Evolutionary conservation across 2,113 vertebrate genomes (phyloP).

Genomic region (Bujurquina vittata): DNA sequence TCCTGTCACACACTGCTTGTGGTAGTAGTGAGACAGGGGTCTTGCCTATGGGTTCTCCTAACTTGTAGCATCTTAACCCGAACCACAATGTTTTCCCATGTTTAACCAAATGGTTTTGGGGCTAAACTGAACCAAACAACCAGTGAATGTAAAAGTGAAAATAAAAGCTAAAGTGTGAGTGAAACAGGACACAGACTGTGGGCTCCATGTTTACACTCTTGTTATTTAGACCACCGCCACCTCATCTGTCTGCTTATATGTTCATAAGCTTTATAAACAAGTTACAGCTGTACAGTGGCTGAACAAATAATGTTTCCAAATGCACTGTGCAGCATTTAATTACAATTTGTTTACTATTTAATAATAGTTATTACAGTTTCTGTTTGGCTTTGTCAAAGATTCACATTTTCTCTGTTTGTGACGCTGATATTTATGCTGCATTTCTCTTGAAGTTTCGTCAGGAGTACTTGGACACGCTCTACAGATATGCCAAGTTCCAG

Average conservation of each 20-base stretch:
- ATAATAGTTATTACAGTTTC: background rate
- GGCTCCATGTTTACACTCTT: no score
- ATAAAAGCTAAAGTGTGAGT: background rate
- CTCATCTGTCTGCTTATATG: background rate
- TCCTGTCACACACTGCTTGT: background rate
- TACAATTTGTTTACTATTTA: background rate
- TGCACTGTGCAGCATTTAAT: no score
- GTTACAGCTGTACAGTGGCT: background rate
- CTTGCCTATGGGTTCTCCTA: background rate
- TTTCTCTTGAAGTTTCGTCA: constrained; percentile 89
- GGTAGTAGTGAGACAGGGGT: background rate
- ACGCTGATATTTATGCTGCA: background rate
- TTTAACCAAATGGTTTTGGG: background rate
- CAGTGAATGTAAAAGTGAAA: background rate
- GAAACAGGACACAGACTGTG: background rate
- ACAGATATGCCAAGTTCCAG: constrained; percentile 98
- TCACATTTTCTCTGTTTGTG: constrained; percentile 11
- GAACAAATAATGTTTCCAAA: background rate
- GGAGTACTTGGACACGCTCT: constrained; percentile 96
- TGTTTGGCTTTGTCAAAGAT: background rate
- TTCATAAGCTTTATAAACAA: background rate
- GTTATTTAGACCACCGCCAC: background rate
- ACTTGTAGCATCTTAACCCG: background rate
- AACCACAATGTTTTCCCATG: background rate
- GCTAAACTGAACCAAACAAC: background rate